Conservation (phyloP, 1,140 invertebrate genomes). For the Nasonia longicornis region DNA sequence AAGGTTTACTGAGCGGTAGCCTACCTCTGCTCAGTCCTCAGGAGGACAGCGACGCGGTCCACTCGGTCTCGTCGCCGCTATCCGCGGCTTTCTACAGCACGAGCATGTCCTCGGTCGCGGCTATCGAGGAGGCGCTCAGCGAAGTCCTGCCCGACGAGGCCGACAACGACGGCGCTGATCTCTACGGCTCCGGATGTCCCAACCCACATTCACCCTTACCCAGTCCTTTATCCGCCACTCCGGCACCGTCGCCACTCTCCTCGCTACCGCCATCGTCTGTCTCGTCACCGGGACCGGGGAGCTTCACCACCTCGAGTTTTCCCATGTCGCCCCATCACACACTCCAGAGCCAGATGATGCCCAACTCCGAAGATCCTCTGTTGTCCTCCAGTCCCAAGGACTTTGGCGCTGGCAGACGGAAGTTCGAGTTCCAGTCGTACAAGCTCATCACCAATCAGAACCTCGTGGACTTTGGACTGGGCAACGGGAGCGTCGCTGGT, state of each 20-base stretch:
- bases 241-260: constrained; percentile 73
- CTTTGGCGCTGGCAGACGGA: constrained; percentile 74
- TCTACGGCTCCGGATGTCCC: constrained; percentile 70
- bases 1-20: constrained; percentile 73
- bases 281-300: constrained; percentile 69
- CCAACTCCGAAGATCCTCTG: constrained; percentile 86
- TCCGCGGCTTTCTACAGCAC: constrained; percentile 87
- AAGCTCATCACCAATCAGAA: constrained; percentile 74
- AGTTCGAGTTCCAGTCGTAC: constrained; percentile 76
- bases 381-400: constrained; percentile 85
- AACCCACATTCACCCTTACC: constrained; percentile 76
- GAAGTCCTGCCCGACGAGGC: constrained; percentile 84
- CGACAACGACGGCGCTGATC: constrained; percentile 72
- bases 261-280: constrained; percentile 70
- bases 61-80: constrained; percentile 77
- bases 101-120: constrained; percentile 86
- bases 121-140: constrained; percentile 84
- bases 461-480: constrained; percentile 71
- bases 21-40: constrained; percentile 70
- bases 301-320: constrained; percentile 67
- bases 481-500: constrained; percentile 71
- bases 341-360: constrained; percentile 82
- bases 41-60: constrained; percentile 70
- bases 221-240: constrained; percentile 73
- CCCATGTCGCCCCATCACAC: constrained; percentile 70